Conservation (phyloP, 2,797 vertebrate species). For the Masticophis lateralis region DNA sequence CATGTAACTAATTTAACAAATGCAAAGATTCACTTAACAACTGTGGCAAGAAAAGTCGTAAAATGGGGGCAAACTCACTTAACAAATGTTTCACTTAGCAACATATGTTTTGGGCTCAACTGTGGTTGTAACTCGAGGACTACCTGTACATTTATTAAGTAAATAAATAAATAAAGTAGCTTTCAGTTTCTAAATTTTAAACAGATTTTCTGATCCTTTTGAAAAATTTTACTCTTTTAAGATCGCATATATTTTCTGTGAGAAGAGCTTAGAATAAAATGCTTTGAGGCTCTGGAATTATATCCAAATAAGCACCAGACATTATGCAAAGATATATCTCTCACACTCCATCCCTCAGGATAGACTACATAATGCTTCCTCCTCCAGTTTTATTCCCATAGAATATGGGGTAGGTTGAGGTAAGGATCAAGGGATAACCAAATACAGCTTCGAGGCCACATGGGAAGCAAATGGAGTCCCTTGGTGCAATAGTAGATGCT, state of each 20-base stretch:
- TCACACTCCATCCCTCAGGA: neutral
- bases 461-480: neutral
- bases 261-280: neutral
- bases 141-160: neutral
- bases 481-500: neutral
- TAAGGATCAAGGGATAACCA: neutral
- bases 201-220: neutral
- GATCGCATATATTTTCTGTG: neutral
- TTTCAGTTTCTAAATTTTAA: neutral
- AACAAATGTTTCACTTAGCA: neutral
- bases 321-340: neutral
- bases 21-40: neutral
- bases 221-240: neutral
- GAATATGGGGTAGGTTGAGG: neutral
- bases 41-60: neutral
- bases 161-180: neutral
- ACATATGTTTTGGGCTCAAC: neutral
- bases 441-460: neutral
- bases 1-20: neutral
- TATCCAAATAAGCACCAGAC: neutral
- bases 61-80: neutral
- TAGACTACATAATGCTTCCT: neutral
- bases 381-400: neutral
- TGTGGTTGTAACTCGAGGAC: neutral
- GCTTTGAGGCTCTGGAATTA: neutral